Percentiles rank a stretch among this genome's conserved stretches.
Evolutionary conservation across 2,888 invertebrate species (phyloP).

Genomic region (Erannis defoliaria): DNA sequence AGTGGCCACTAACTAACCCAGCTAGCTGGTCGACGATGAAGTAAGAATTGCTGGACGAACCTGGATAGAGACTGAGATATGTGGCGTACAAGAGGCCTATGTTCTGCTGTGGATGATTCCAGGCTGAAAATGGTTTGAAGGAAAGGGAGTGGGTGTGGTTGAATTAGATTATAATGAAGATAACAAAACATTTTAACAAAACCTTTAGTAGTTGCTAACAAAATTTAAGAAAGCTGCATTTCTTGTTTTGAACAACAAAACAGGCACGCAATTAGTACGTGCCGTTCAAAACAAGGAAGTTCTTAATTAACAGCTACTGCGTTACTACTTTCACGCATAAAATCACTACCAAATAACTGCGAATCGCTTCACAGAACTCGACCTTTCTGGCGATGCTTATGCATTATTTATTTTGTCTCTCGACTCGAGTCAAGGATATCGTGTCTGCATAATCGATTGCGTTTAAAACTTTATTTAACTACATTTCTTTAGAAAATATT

Average conservation of each 20-base stretch:
- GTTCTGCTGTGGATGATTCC: too few relatives aligned
- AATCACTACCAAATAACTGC: conserved; percentile 17
- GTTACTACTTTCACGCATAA: conserved; percentile 33
- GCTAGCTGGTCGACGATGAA: too few relatives aligned
- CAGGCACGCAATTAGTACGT: conserved; percentile 20
- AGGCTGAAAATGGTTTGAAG: too few relatives aligned
- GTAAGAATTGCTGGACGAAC: too few relatives aligned
- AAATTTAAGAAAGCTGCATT: conserved; percentile 16
- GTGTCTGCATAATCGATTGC: conserved; percentile 9
- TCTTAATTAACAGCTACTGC: conserved; percentile 21
- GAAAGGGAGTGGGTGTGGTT: too few relatives aligned
- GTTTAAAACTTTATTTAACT: background rate
- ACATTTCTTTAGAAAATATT: background rate
- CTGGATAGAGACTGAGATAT: too few relatives aligned
- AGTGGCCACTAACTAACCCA: too few relatives aligned
- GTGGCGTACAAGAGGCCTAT: too few relatives aligned
- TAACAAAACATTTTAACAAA: too few relatives aligned
- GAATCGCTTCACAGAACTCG: conserved; percentile 28
- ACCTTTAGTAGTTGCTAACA: too few relatives aligned
- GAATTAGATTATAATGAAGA: too few relatives aligned
- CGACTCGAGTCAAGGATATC: conserved; percentile 29
- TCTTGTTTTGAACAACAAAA: conserved; percentile 9
- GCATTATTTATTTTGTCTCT: conserved; percentile 32
- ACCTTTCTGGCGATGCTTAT: conserved; percentile 29
- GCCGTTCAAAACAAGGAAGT: conserved; percentile 28